Base-by-base conservation (phyloP, 1,140 invertebrate species). In the Drosophila kurseongensis region DNA sequence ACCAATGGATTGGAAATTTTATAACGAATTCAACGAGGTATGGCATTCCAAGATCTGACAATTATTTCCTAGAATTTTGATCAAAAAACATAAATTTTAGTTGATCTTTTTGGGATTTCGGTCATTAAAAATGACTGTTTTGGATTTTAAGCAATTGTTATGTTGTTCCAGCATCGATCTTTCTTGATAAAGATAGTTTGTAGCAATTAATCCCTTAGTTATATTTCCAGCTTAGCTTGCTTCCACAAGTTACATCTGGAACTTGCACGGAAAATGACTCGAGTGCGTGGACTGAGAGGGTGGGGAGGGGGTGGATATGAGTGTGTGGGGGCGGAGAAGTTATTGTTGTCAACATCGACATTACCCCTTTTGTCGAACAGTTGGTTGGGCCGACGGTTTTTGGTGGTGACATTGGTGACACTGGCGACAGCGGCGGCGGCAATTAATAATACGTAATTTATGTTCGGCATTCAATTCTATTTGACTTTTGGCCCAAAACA, bases 391-490 rank as follows among this genome's bases (percentile, higher is more conserved):
- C 35, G 27, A 23, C 44, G 38, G 52, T 40, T 45, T 23, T 55
- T 8, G 62, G 44, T 57, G 77, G 54, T 47, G 67, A 52, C 71
- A 51, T 36, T 76, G 73, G 73, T 54, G 51, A 77, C 63, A 52
- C 45, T 60, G 74, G 62, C 58, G 71, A 71, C 83, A 52, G 42
- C 50, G 58, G 54, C 77, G 68, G 68, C 74, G 32, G 84, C 83
- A 88, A 88, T 89, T 88, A 89, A 88, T 89, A 89, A 88, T 89
- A 80, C 80, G 76, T 88, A 88, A 88, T 88, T 89, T 88, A 88
- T 88, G 84, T 63, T 83, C 60, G 62, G 75, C 83, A 86, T 86
- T 86, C 80, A 67, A 69, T 63, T 80, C 47, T 68, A 83, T 83
- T 89, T 88, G 84, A 80, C 83, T 86, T 78, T 79, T 63, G 55